Conservation (phyloP, 1,140 invertebrate genomes). For the Cepaea nemoralis region DNA sequence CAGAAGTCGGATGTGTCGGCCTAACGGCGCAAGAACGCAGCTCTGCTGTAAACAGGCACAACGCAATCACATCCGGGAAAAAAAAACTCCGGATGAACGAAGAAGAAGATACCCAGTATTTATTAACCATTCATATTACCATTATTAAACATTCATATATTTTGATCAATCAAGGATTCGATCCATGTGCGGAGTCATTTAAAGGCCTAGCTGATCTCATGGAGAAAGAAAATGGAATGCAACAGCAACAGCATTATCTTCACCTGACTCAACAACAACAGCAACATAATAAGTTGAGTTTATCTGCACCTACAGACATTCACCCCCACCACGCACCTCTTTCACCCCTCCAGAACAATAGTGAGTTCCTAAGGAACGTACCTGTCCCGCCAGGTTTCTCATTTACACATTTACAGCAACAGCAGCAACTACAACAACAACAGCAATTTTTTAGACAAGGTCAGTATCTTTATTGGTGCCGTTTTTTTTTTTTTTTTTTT, state of each 20-base stretch:
- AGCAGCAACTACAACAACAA: constrained; percentile 50
- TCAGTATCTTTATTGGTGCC: constrained; percentile 35
- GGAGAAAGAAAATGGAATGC: constrained; percentile 78
- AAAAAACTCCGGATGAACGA: too few species aligned
- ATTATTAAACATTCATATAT: neutral
- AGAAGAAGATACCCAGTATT: too few species aligned
- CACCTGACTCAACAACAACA: constrained; percentile 5
- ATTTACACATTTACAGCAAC: constrained; percentile 61
- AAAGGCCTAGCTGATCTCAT: constrained; percentile 95
- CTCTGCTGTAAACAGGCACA: too few species aligned
- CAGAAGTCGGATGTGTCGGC: too few species aligned
- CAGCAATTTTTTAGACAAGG: constrained; percentile 53
- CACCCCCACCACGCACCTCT: constrained; percentile 18
- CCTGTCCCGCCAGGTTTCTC: constrained; percentile 63
- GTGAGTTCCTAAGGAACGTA: constrained; percentile 34
- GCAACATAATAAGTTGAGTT: neutral
- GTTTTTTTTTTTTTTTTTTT: too few species aligned
- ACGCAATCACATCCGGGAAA: too few species aligned
- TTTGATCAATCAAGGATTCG: constrained; percentile 79
- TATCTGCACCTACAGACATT: constrained; percentile 17
- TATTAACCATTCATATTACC: too few species aligned
- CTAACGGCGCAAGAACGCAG: too few species aligned
- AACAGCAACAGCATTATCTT: constrained; percentile 33
- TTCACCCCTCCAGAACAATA: constrained; percentile 32
- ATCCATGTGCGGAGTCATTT: constrained; percentile 95